A percentile compares a stretch with the other conserved stretches of the same genome.
These are phyloP conservation scores for Acleris literana DNA, from an alignment of 2,888 invertebrate species.

Conservation along the genomic window DNA sequence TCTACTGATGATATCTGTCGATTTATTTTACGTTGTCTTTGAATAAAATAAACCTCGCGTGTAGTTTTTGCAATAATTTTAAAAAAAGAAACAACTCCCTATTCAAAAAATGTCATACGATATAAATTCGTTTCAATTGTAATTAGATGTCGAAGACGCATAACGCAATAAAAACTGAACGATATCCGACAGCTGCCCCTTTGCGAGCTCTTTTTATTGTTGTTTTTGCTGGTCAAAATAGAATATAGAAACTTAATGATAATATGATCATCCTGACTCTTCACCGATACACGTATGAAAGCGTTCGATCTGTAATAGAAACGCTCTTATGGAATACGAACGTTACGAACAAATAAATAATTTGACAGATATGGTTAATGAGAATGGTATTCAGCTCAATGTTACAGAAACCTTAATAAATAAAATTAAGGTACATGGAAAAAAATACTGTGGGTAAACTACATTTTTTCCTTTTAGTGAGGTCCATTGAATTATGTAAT, in stretches of 20 bases:
- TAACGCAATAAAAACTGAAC: too few relatives aligned
- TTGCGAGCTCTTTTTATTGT: too few relatives aligned
- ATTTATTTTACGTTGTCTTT: neutral
- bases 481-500: neutral
- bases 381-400: neutral
- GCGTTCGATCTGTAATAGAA: too few relatives aligned
- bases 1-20: conserved; percentile 6
- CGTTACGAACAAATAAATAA: neutral
- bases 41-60: neutral
- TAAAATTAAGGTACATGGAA: conserved; percentile 7
- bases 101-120: too few relatives aligned
- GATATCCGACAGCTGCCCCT: too few relatives aligned
- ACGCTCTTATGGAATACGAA: neutral
- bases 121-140: too few relatives aligned
- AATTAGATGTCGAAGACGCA: too few relatives aligned
- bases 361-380: conserved; percentile 6
- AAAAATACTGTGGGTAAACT: conserved; percentile 30
- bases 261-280: too few relatives aligned
- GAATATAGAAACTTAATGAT: too few relatives aligned
- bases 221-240: too few relatives aligned
- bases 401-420: conserved; percentile 11
- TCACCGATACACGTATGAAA: too few relatives aligned
- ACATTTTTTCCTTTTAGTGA: neutral
- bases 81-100: too few relatives aligned
- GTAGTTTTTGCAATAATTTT: neutral